A percentile compares a stretch with the other conserved stretches of the same genome.
phyloP scores from a whole-genome alignment of 2,113 vertebrate genomes.

The Malaclemys terrapin region DNA sequence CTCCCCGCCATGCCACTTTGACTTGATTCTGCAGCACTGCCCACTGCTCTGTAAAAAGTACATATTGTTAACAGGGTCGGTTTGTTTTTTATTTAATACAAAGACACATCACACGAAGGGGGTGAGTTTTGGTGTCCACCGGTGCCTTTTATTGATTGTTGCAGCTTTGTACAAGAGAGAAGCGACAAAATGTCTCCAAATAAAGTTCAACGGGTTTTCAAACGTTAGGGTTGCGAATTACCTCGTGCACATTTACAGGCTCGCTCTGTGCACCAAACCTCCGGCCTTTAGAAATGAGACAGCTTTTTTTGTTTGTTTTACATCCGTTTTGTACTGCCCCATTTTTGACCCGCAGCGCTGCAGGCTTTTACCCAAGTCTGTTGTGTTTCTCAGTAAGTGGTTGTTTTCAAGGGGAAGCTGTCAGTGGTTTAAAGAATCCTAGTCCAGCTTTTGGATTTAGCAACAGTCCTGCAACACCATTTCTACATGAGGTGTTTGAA shows the following conservation, averaged over 20 bases:
- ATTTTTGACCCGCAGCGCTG: not conserved
- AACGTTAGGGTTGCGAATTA: not conserved
- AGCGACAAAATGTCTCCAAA: constrained; percentile 55
- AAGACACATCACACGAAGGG: constrained; percentile 57
- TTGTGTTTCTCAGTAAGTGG: not conserved
- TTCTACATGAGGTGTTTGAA: not conserved
- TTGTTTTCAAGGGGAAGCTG: constrained; percentile 3
- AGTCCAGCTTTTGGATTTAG: not conserved
- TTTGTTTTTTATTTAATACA: constrained; percentile 70
- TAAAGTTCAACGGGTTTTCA: constrained; percentile 42
- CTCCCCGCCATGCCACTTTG: not conserved
- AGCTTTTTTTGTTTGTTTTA: not conserved
- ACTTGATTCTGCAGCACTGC: constrained; percentile 20
- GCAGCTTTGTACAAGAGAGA: constrained; percentile 55
- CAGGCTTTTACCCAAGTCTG: not conserved
- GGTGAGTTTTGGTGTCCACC: constrained; percentile 72
- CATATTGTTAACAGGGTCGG: constrained; percentile 55
- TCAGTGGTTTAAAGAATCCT: not conserved
- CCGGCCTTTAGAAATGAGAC: not conserved
- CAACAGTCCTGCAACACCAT: not conserved
- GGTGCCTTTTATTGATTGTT: constrained; percentile 79
- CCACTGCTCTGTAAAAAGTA: constrained; percentile 25
- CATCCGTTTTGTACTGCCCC: not conserved
- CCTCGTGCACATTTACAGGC: not conserved
- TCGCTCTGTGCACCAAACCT: constrained; percentile 13